Percentiles rank a stretch among this genome's conserved stretches.
phyloP scores from a whole-genome alignment of 1,140 invertebrate species.

The Gerris buenoi region DNA sequence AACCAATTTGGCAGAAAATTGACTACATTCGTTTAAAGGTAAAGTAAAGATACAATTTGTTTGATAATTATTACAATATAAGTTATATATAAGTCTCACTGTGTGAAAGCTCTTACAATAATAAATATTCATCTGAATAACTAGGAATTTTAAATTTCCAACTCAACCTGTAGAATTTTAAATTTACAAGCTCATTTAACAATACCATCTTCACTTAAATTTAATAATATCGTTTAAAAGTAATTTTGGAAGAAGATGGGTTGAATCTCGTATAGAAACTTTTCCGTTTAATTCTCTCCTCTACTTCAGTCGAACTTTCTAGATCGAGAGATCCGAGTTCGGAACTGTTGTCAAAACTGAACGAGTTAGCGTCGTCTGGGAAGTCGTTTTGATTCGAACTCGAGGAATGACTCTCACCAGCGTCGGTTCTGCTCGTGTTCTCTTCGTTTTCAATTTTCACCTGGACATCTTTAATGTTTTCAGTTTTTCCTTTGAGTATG shows the following conservation, averaged over 20 bases:
- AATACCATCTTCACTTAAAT: background rate
- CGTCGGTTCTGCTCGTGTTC: background rate
- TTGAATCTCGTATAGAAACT: constrained; percentile 15
- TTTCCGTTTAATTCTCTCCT: constrained; percentile 14
- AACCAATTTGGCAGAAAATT: no score
- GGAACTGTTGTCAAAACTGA: background rate
- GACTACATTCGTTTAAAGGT: no score
- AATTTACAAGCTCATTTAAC: no score
- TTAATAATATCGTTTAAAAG: background rate
- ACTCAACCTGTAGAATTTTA: no score
- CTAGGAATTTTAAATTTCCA: no score
- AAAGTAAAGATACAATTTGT: no score
- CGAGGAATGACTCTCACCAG: constrained; percentile 4
- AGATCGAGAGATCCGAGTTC: background rate
- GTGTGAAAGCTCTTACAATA: no score
- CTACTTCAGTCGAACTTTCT: background rate
- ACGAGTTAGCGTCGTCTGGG: background rate
- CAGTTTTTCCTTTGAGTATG: constrained; percentile 1
- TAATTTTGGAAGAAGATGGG: background rate
- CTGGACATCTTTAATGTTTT: constrained; percentile 3
- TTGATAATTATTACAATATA: no score
- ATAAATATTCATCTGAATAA: no score
- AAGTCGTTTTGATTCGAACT: background rate
- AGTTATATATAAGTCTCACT: no score
- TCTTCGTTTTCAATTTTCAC: background rate